Base-by-base conservation (phyloP, 2,113 vertebrate genomes). In the Anthoscopus minutus region DNA sequence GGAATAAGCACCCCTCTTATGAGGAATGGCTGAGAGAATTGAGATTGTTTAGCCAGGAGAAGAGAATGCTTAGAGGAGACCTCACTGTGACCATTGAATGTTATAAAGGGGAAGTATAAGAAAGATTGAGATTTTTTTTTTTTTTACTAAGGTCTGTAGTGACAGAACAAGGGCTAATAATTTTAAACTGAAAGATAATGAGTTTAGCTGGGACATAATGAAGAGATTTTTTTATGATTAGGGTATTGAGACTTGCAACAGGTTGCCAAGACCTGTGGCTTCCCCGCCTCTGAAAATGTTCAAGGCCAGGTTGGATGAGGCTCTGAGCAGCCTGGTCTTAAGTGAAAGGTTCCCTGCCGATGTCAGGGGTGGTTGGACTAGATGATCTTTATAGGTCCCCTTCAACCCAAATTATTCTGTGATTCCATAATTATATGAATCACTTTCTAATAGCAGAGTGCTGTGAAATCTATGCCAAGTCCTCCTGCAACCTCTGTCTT, bases 41-140 rank as follows among this genome's bases (percentile, higher is more conserved):
- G 38, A 13, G 13, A 6, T 25, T 58, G 9, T 47, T 94, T 35
- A 86, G 12, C 11, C 28, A 58, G 13, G 4, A 88, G 33, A 64
- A 72, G 10, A 40, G 16, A 82, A 85, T 28, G 33, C 40, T 90
- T 13, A 18, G 4, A 11, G 20, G 7, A 93, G 11, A 22, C 4
- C 6, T 50, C 45, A 50, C 4, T n/a, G 17, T 28, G 6, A 5
- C 8, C 22, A 76, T 88, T n/a, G 33, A 28, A 2, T 14, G 15
- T 30, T 62, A 30, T 28, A 71, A 65, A 67, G 23, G 2, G 2
- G 2, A 4, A 38, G 8, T 62, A 19, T 40, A 62, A 74, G 31
- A 62, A 44, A 62, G 28, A 25, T 0, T 0, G 1, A 37, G 24
- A 65, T 72, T n/a, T n/a, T n/a, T n/a, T n/a, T n/a, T n/a, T 69